Conservation (phyloP, 2,888 invertebrate genomes). For the Chymomyza procnemis region DNA sequence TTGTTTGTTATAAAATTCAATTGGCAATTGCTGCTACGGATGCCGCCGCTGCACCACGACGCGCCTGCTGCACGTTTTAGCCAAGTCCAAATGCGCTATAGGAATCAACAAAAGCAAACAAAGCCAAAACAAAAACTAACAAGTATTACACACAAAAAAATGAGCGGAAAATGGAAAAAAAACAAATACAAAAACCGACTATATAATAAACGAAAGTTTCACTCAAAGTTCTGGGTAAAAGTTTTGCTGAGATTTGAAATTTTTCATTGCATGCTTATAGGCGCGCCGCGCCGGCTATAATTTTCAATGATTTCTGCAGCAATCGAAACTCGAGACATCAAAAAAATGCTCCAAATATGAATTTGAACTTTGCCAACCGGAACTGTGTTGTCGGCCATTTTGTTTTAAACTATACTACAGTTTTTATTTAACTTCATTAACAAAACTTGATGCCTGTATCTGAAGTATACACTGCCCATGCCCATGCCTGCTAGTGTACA, state of each 20-base stretch:
- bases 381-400: no score
- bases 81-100: constrained; percentile 37
- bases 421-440: no score
- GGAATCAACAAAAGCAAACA: constrained; percentile 39
- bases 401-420: no score
- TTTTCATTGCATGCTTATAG: background rate
- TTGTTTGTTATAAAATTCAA: constrained; percentile 71
- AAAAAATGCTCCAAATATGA: no score
- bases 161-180: no score
- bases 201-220: background rate
- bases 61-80: constrained; percentile 15
- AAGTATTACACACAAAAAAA: background rate
- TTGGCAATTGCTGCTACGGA: constrained; percentile 46
- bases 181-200: background rate
- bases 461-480: background rate
- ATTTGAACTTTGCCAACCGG: no score
- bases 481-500: background rate
- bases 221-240: constrained; percentile 9
- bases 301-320: background rate
- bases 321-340: no score
- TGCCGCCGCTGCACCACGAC: no score
- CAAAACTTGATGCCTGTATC: no score
- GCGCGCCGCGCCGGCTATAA: background rate
- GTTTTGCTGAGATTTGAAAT: background rate
- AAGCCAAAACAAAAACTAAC: constrained; percentile 15